These are phyloP conservation scores for Emmelina monodactyla DNA, from an alignment of 2,888 invertebrate species.

Conservation along the genomic window DNA sequence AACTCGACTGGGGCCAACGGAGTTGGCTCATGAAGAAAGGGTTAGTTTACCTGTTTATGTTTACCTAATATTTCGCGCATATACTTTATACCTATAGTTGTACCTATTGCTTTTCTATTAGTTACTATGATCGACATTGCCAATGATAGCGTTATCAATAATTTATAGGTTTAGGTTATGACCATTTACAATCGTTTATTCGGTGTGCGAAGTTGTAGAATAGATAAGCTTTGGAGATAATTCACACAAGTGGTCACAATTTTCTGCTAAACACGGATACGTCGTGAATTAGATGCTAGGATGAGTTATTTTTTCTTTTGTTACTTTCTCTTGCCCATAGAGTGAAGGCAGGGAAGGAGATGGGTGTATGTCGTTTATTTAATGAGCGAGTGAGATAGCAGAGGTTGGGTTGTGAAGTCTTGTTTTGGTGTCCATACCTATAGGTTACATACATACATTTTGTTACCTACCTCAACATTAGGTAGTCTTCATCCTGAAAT, in stretches of 20 bases:
- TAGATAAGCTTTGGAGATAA: too few relatives aligned
- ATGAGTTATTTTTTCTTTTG: slow-evolving; percentile 57
- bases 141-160: slow-evolving; percentile 24
- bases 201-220: not conserved
- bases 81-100: slow-evolving; percentile 19
- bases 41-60: slow-evolving; percentile 61
- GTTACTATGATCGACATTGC: slow-evolving; percentile 25
- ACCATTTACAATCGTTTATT: slow-evolving; percentile 6
- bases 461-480: slow-evolving; percentile 20
- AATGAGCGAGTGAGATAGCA: slow-evolving; percentile 33
- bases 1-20: slow-evolving; percentile 53
- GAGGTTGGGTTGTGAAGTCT: slow-evolving; percentile 27
- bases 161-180: slow-evolving; percentile 37
- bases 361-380: not conserved
- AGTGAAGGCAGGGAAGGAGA: slow-evolving; percentile 59
- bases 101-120: slow-evolving; percentile 21
- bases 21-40: slow-evolving; percentile 66
- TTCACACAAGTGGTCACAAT: too few relatives aligned
- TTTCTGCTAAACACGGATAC: slow-evolving; percentile 25
- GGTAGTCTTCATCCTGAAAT: too few relatives aligned
- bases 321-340: slow-evolving; percentile 61
- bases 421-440: slow-evolving; percentile 24
- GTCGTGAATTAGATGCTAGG: slow-evolving; percentile 30
- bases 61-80: slow-evolving; percentile 29
- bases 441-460: slow-evolving; percentile 28